These are phyloP conservation scores for Ptilonorhynchus violaceus DNA, from an alignment of 2,113 vertebrate genomes.

Conservation along the genomic window DNA sequence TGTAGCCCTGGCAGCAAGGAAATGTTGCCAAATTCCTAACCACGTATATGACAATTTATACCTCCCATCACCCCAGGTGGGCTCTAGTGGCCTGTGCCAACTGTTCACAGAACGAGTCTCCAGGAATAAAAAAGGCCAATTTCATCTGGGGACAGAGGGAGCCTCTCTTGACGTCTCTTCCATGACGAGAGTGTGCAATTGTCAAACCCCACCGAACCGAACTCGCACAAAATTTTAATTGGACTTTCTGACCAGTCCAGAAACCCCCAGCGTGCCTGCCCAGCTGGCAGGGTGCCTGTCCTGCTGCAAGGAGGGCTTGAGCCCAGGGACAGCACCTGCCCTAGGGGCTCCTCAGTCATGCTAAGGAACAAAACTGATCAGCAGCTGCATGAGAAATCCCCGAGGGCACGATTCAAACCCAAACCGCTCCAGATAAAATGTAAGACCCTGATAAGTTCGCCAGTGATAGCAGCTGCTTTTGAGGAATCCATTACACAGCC, in stretches of 20 bases:
- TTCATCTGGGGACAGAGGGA: background rate
- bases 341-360: background rate
- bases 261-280: fast-evolving
- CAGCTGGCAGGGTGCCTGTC: background rate
- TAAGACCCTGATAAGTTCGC: background rate
- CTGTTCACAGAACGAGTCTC: background rate
- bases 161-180: background rate
- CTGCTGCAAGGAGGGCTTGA: background rate
- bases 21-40: background rate
- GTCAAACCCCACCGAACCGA: background rate
- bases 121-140: background rate
- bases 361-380: background rate
- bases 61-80: fast-evolving
- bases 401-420: background rate
- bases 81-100: background rate
- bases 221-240: background rate
- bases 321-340: background rate
- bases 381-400: background rate
- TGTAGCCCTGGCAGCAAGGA: background rate
- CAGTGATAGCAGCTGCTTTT: background rate
- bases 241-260: background rate
- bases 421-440: background rate
- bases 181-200: background rate
- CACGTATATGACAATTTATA: background rate
- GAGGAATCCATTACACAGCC: background rate